Evolutionary conservation across 2,888 invertebrate genomes (phyloP).

Genomic region (Octonoba sinensis): DNA sequence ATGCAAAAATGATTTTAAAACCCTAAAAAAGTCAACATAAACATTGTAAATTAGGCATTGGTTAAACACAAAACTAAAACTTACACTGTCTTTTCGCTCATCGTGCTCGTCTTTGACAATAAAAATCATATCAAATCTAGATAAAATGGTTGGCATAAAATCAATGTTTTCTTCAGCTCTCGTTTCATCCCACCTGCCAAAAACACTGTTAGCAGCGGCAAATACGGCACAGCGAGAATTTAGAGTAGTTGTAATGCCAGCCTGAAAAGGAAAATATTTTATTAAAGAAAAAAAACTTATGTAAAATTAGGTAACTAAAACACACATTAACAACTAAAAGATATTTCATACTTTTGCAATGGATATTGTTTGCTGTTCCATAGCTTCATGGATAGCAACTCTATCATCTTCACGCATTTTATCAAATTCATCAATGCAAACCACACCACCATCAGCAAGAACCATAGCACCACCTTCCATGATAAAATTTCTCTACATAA

Average conservation of each 20-base stretch:
- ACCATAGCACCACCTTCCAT: conserved; percentile 99
- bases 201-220: conserved; percentile 98
- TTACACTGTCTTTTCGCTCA: conserved; percentile 86
- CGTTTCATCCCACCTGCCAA: conserved; percentile 98
- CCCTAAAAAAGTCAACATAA: not conserved
- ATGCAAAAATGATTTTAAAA: too few species aligned
- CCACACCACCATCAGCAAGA: conserved; percentile 97
- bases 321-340: not conserved
- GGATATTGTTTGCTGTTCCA: conserved; percentile 99
- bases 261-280: conserved; percentile 73
- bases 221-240: conserved; percentile 99
- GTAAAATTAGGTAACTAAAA: not conserved
- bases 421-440: conserved; percentile 99
- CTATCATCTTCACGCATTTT: conserved; percentile 99
- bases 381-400: conserved; percentile 99
- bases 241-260: conserved; percentile 97
- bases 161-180: conserved; percentile 98
- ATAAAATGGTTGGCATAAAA: conserved; percentile 99
- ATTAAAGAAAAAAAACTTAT: not conserved
- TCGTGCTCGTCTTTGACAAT: conserved; percentile 98
- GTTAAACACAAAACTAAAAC: conserved; percentile 68
- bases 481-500: conserved; percentile 86
- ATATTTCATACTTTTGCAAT: conserved; percentile 84
- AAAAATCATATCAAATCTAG: conserved; percentile 99
- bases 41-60: not conserved